These are phyloP conservation scores for Poeciliopsis gracilis DNA, from an alignment of 2,797 vertebrate genomes.

Conservation along the genomic window DNA sequence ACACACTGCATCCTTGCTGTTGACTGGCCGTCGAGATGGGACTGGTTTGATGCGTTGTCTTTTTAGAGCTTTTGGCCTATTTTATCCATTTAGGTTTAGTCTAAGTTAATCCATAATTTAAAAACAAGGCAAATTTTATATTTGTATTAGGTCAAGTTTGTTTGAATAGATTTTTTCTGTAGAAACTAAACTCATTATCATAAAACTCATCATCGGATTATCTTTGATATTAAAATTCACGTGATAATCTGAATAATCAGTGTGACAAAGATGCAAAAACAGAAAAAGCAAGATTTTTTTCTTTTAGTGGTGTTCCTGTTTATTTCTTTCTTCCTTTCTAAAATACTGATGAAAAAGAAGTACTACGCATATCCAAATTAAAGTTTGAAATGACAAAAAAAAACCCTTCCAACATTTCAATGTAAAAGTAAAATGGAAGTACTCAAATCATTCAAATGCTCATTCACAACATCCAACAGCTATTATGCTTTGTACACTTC, in stretches of 20 bases:
- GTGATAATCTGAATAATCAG: not conserved
- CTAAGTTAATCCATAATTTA: not conserved
- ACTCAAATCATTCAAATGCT: not conserved
- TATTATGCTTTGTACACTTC: not conserved
- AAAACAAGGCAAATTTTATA: not conserved
- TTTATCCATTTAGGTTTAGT: not conserved
- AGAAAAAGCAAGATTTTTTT: not conserved
- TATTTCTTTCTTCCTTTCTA: not conserved
- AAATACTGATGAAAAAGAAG: not conserved
- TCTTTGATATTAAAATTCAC: not conserved
- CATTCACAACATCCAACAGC: not conserved
- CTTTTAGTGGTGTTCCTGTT: not conserved
- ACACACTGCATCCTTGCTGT: too few species aligned
- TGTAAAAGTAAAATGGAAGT: not conserved
- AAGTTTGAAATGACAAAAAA: not conserved
- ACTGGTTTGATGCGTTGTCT: not conserved
- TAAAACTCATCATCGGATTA: not conserved
- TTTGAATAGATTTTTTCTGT: not conserved
- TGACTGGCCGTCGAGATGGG: too few species aligned
- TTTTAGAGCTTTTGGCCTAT: not conserved
- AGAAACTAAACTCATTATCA: not conserved
- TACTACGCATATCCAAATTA: not conserved
- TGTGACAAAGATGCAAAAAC: not conserved
- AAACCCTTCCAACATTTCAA: not conserved
- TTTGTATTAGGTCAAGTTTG: not conserved